These are phyloP conservation scores for Amblyraja radiata DNA, from an alignment of 2,797 vertebrate species.

Conservation along the genomic window DNA sequence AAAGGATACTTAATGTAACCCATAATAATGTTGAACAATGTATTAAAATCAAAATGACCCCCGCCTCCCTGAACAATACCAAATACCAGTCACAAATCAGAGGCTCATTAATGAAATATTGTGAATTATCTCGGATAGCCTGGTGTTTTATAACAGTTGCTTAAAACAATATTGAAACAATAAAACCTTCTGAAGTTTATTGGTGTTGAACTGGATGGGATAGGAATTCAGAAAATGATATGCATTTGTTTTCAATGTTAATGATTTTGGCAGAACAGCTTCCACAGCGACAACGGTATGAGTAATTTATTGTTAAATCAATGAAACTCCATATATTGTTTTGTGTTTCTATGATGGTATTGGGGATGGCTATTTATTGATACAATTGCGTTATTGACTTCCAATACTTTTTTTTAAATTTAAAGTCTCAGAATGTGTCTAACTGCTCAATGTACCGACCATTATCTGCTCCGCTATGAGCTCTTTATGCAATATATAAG, in stretches of 20 bases:
- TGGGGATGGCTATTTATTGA: too few relatives aligned
- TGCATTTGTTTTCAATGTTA: background rate
- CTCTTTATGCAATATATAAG: too few relatives aligned
- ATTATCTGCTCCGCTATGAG: too few relatives aligned
- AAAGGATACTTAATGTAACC: constrained; percentile 73
- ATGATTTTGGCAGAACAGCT: background rate
- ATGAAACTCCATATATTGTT: too few relatives aligned
- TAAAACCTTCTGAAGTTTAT: background rate
- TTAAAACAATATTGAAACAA: background rate
- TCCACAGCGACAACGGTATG: background rate
- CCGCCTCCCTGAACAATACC: background rate
- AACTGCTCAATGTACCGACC: too few relatives aligned
- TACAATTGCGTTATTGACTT: too few relatives aligned
- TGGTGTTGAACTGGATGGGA: background rate
- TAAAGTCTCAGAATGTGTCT: too few relatives aligned
- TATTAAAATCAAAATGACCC: background rate
- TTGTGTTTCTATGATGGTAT: too few relatives aligned
- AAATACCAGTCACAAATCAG: background rate
- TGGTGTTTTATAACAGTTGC: background rate
- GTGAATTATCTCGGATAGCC: background rate
- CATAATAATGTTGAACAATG: background rate
- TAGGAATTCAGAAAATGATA: too few relatives aligned
- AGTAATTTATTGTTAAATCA: too few relatives aligned
- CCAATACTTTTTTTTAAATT: too few relatives aligned
- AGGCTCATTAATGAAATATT: background rate